Evolutionary conservation across 2,888 invertebrate species (phyloP), one percentile per base, ranked within the genome.

Genomic region (Euplexia lucipara): DNA sequence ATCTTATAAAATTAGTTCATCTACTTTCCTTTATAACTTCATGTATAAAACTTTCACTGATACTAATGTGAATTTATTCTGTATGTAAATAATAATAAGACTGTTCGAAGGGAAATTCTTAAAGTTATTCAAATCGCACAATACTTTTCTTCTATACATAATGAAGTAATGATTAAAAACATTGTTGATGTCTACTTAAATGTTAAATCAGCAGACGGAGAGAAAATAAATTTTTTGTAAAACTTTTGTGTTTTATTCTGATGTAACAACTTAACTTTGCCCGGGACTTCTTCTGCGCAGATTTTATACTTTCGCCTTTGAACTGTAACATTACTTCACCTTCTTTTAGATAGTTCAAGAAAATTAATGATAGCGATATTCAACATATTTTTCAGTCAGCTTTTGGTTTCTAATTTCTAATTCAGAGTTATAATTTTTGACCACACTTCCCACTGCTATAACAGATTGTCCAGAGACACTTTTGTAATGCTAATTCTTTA

Each of bases 81-180:
- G 61, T 70, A 71, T 87, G 85, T 88, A 85, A 84, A 86, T 89
- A 86, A 85, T 82, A 86, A 78, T 89, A 90, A 92, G 92, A 92
- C 92, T 92, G 92, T 91, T 85, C 80, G 83, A 88, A 81, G 85
- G 86, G 84, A 88, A 86, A 78, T 81, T 88, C 73, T 83, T 81
- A 81, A 84, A 79, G 81, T 84, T 86, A 88, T 85, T 86, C 88
- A 86, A 84, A 87, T 88, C 92, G 92, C 92, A 92, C 92, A 92
- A 92, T 89, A 89, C 87, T 90, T 89, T 88, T 87, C 90, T 89
- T 90, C 88, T 90, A 88, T 89, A 82, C 76, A 83, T 79, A 75
- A 79, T 74, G 62, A 75, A 72, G 69, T 85, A 79, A 81, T 78
- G 72, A 84, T 82, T 81, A 77, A 85, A 83, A 80, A 84, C 79